A percentile compares a stretch with the other conserved stretches of the same genome.
phyloP scores from a whole-genome alignment of 2,888 invertebrate genomes.

The Pyrrhosoma nymphula region DNA sequence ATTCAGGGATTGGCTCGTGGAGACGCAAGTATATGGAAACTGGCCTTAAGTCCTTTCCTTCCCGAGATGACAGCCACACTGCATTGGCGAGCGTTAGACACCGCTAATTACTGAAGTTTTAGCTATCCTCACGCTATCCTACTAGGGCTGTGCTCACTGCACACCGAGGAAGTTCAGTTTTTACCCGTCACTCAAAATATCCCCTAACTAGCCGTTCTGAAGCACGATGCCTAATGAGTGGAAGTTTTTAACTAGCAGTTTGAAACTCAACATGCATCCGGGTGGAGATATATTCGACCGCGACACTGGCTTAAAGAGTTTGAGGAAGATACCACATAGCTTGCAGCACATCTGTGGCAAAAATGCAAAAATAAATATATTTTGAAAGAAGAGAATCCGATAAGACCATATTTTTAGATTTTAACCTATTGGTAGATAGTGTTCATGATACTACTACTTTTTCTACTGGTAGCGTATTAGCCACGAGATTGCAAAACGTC shows the following conservation, averaged over 20 bases:
- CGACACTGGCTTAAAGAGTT: neutral
- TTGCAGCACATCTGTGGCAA: too few species aligned
- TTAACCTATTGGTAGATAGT: too few species aligned
- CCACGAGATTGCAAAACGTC: too few species aligned
- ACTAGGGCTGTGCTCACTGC: neutral
- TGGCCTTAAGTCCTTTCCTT: neutral
- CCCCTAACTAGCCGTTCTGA: neutral
- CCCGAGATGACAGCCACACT: neutral
- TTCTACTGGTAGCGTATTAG: too few species aligned
- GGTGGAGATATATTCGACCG: neutral
- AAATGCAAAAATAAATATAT: too few species aligned
- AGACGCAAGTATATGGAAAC: neutral
- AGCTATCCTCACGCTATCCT: neutral
- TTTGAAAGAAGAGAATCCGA: too few species aligned
- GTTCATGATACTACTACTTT: too few species aligned
- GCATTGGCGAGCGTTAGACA: neutral
- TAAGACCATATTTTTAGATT: too few species aligned
- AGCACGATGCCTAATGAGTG: slow-evolving; percentile 1
- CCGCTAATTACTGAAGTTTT: neutral
- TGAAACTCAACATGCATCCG: neutral
- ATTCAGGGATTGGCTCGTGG: neutral
- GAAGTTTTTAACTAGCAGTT: neutral
- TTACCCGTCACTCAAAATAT: neutral
- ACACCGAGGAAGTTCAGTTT: neutral
- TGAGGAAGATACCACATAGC: neutral